Evolutionary conservation across 64 coral and sea anemone genomes (phyloP).

Genomic region (Acropora tenuis): DNA sequence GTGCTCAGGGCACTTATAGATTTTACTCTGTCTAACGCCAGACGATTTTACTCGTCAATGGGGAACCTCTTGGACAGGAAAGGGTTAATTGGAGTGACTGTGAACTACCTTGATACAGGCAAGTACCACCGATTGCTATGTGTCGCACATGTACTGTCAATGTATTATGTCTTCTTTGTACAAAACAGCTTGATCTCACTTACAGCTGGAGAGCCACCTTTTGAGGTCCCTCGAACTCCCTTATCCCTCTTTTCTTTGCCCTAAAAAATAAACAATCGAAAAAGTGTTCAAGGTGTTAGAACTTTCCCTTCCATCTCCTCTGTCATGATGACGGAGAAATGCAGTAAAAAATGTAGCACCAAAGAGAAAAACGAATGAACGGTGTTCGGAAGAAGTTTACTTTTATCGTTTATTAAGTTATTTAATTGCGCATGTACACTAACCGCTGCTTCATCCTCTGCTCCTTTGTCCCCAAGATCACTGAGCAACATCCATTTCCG

Average conservation of each 20-base stretch:
- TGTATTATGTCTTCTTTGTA: too few species aligned
- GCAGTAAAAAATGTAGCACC: background rate
- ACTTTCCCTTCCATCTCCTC: too few species aligned
- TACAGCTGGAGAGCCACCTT: conserved; percentile 59
- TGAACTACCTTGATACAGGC: too few species aligned
- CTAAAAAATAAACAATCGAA: conserved; percentile 5
- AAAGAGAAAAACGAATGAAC: background rate
- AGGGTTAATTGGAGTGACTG: too few species aligned
- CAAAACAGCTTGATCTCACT: background rate
- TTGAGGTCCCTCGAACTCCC: conserved; percentile 20
- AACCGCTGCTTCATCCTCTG: conserved; percentile 21
- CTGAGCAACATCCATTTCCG: conserved; percentile 69
- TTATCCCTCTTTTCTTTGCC: conserved; percentile 1
- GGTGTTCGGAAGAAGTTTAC: background rate
- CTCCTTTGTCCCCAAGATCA: conserved; percentile 25
- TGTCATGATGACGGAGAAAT: too few species aligned
- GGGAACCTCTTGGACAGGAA: too few species aligned
- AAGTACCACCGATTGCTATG: too few species aligned
- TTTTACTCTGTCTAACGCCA: too few species aligned
- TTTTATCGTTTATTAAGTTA: too few species aligned
- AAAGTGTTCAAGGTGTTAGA: background rate
- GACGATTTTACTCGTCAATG: too few species aligned
- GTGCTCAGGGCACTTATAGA: too few species aligned
- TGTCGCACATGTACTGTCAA: too few species aligned
- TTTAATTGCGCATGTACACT: background rate